Conservation (phyloP, 2,888 invertebrate species). For the Bembecia ichneumoniformis region DNA sequence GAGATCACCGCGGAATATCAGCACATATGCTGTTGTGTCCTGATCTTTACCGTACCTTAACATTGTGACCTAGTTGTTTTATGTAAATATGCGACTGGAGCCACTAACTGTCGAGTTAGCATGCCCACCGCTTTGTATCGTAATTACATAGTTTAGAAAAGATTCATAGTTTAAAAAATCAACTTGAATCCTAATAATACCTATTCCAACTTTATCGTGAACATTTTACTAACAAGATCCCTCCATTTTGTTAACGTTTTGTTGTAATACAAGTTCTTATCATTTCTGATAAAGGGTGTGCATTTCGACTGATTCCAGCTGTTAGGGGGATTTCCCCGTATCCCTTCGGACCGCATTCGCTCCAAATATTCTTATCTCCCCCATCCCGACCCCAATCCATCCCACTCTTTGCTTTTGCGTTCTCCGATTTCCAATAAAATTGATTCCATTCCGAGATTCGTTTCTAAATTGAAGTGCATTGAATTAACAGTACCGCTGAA, state of each 20-base stretch:
- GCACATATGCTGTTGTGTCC: no score
- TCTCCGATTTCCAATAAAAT: constrained; percentile 36
- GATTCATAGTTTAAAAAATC: no score
- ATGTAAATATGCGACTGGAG: no score
- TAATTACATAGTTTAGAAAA: no score
- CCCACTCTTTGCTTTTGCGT: constrained; percentile 21
- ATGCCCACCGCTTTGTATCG: no score
- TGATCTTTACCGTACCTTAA: no score
- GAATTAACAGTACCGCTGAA: constrained; percentile 43
- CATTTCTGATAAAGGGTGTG: constrained; percentile 30
- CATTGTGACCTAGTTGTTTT: no score
- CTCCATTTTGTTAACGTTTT: neutral
- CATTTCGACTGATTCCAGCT: constrained; percentile 41
- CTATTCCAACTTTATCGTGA: no score
- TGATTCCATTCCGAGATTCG: constrained; percentile 30
- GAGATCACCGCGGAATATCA: no score
- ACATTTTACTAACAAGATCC: neutral
- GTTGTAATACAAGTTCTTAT: constrained; percentile 28
- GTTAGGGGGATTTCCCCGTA: constrained; percentile 25
- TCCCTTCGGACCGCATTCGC: constrained; percentile 31
- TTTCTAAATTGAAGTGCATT: constrained; percentile 39
- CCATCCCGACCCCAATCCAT: constrained; percentile 27
- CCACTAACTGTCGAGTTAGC: no score
- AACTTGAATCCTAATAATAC: no score
- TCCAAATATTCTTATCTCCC: constrained; percentile 26